Evolutionary conservation across 1,140 invertebrate species (phyloP), one percentile per base, ranked within the genome.

Genomic region (Paraescarpia echinospica): DNA sequence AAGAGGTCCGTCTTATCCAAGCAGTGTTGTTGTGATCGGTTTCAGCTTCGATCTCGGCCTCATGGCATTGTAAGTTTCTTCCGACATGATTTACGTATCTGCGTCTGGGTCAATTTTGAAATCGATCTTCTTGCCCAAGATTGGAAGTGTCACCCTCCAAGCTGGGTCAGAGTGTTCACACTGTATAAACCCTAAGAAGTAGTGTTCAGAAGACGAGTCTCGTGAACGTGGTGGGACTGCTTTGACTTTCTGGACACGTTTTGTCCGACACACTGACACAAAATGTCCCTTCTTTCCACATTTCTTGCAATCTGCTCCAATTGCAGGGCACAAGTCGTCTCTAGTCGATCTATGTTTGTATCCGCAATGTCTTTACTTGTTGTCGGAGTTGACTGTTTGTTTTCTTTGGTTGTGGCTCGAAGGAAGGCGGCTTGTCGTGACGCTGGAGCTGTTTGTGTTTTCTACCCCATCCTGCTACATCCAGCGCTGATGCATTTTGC

Each of bases 221-320:
- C 89, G 34, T 34, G n/a, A 4, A 89, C 89, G 1, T 33, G 14
- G 22, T 5, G 33, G 0, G 2, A 22, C 4, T 34, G 35, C 0
- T 0, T n/a, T 90, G 35, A 77, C 27, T 77, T 90, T 12, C 18
- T 90, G 33, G 90, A 90, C 22, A 9, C 33, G 33, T 90, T 90
- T 34, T 22, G 1, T 6, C 35, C 90, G 90, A 34, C 90, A 90
- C 8, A 90, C 90, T 34, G 33, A 41, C 34, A 22, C 4, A 6
- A 90, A 90, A 8, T 90, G 90, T 34, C 1, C 90, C 35, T 34
- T 90, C 35, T 8, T 90, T 6, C n/a, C 2, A 41, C 90, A 90
- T 34, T 90, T 90, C 89, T 22, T 90, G 89, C 89, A 90, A 9
- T 31, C 59, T 77, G 59, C n/a, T n/a, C n/a, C n/a, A n/a, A n/a